Evolutionary conservation across 2,113 vertebrate species (phyloP).

Genomic region (Zosterops hypoxanthus): DNA sequence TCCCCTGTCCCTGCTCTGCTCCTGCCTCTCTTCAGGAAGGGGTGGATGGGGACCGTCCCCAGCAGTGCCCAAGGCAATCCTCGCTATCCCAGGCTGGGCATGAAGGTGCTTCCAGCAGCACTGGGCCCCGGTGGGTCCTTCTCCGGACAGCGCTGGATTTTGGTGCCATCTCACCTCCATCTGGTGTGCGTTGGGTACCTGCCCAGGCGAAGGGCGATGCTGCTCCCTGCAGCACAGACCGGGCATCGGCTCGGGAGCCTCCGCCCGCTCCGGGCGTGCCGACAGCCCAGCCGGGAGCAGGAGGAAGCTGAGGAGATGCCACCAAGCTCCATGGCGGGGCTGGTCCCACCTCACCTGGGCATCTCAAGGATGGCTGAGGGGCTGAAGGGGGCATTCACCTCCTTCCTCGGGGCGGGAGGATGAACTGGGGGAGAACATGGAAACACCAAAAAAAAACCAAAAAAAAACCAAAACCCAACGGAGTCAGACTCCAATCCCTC

Average conservation of each 20-base stretch:
- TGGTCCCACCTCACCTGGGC: neutral
- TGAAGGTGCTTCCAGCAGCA: neutral
- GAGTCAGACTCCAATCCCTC: neutral
- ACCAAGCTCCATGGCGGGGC: neutral
- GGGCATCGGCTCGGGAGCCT: neutral
- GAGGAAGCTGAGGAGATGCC: neutral
- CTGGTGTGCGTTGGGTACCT: neutral
- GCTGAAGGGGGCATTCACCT: neutral
- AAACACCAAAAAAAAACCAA: neutral
- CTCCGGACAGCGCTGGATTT: neutral
- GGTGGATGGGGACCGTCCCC: neutral
- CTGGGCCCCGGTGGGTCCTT: neutral
- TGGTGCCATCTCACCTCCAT: neutral
- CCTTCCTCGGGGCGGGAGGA: neutral
- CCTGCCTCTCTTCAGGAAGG: neutral
- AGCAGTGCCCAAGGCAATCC: neutral
- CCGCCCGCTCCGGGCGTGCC: accelerated
- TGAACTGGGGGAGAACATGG: neutral
- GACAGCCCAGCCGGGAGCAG: neutral
- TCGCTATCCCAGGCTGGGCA: accelerated
- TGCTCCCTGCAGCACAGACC: neutral
- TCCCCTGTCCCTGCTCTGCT: neutral
- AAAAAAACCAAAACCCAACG: neutral
- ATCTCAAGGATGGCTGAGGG: neutral
- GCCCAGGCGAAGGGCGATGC: neutral